These are phyloP conservation scores for Pogonocichla stellata DNA, from an alignment of 2,113 vertebrate genomes.

Conservation along the genomic window DNA sequence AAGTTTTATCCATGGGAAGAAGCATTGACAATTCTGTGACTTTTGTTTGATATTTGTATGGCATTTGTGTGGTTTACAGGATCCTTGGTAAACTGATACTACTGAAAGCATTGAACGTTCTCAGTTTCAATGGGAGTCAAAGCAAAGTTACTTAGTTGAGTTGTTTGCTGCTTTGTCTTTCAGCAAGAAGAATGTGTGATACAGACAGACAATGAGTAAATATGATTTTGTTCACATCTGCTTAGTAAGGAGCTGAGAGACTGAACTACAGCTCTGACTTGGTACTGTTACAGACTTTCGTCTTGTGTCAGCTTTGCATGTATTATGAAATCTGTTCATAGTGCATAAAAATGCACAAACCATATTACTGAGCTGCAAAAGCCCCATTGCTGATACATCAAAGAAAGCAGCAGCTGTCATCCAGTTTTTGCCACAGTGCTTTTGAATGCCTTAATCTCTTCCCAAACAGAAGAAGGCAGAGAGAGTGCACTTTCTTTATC, in stretches of 20 bases:
- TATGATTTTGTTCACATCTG: fast-evolving
- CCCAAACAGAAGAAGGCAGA: background rate
- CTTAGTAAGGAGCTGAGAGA: background rate
- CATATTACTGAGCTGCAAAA: background rate
- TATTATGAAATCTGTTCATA: background rate
- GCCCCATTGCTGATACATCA: background rate
- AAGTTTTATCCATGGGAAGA: background rate
- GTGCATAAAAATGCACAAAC: background rate
- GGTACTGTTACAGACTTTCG: background rate
- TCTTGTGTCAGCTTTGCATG: slow-evolving; percentile 1
- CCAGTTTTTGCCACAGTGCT: background rate
- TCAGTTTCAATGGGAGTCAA: background rate
- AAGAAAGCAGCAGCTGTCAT: slow-evolving; percentile 55
- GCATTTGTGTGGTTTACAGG: background rate
- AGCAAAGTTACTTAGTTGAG: background rate
- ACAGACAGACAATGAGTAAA: background rate
- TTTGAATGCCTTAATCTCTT: slow-evolving; percentile 42
- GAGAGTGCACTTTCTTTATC: background rate
- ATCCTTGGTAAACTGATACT: background rate
- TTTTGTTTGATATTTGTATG: background rate
- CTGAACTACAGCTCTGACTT: background rate
- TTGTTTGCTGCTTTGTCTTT: background rate
- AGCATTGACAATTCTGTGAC: background rate
- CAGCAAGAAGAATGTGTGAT: background rate
- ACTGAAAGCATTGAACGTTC: fast-evolving